Percentiles rank a stretch among this genome's conserved stretches.
Conservation (phyloP, 2,888 invertebrate species). For the Nymphalis c-album region DNA sequence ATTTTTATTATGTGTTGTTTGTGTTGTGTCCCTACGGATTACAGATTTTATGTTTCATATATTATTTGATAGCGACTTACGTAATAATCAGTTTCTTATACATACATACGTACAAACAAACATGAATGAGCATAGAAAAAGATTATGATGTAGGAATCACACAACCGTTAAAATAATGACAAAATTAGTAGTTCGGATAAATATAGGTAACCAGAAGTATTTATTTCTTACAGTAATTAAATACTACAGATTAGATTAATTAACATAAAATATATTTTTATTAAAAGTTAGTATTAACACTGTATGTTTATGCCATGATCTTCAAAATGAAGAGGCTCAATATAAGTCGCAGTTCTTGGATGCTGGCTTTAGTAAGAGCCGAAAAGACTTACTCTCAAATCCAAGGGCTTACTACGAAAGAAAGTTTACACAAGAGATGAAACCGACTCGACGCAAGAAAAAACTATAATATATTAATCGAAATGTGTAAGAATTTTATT, state of each 20-base stretch:
- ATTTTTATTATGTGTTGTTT: too few species aligned
- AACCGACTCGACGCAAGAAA: slow-evolving; percentile 32
- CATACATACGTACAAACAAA: too few species aligned
- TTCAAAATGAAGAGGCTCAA: slow-evolving; percentile 33
- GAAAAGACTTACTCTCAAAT: slow-evolving; percentile 50
- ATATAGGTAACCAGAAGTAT: not conserved
- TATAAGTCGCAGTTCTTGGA: slow-evolving; percentile 33
- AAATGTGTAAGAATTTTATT: too few species aligned
- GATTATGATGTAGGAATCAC: too few species aligned
- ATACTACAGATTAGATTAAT: not conserved
- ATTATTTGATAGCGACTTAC: too few species aligned
- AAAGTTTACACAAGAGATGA: slow-evolving; percentile 73
- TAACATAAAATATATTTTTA: not conserved
- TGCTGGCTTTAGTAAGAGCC: slow-evolving; percentile 37
- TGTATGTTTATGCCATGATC: slow-evolving; percentile 47
- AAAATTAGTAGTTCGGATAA: not conserved
- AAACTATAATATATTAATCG: slow-evolving; percentile 32
- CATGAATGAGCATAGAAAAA: too few species aligned
- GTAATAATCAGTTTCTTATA: too few species aligned
- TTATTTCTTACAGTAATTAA: not conserved
- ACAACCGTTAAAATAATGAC: not conserved
- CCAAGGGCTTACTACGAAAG: slow-evolving; percentile 59
- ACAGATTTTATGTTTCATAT: too few species aligned
- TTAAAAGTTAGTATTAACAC: slow-evolving; percentile 37
- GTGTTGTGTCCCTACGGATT: too few species aligned